Evolutionary conservation across 2,797 vertebrate genomes (phyloP).

Genomic region (Anguilla megastoma): DNA sequence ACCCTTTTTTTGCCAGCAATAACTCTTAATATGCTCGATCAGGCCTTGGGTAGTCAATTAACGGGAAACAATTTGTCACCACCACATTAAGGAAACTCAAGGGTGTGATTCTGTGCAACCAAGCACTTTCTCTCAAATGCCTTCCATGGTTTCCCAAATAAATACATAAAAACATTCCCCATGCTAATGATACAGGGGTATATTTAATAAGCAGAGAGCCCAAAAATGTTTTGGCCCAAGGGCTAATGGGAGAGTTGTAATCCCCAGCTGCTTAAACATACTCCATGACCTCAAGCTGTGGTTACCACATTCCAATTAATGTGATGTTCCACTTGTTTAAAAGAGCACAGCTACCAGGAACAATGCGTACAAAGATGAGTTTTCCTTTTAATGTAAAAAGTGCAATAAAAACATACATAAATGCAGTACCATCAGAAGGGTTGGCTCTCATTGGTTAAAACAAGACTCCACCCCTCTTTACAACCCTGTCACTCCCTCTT

Average conservation of each 20-base stretch:
- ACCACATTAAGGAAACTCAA: conserved; percentile 12
- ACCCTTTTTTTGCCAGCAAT: background rate
- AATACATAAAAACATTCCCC: background rate
- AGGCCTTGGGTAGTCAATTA: background rate
- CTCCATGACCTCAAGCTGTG: background rate
- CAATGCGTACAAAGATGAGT: background rate
- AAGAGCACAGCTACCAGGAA: background rate
- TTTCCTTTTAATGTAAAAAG: background rate
- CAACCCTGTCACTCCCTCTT: background rate
- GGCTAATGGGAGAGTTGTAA: background rate
- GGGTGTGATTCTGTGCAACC: background rate
- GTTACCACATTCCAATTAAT: background rate
- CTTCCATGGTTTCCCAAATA: background rate
- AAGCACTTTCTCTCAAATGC: background rate
- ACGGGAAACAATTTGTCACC: conserved; percentile 2
- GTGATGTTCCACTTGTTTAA: background rate
- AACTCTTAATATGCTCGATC: background rate
- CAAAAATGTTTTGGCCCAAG: background rate
- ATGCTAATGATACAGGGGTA: background rate
- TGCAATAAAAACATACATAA: background rate
- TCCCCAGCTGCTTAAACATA: background rate
- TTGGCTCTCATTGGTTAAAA: background rate
- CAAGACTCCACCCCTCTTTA: background rate
- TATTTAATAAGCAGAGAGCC: background rate
- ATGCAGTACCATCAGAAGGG: background rate